Evolutionary conservation across 2,888 invertebrate genomes (phyloP).

Genomic region (Eristalis tenax): DNA sequence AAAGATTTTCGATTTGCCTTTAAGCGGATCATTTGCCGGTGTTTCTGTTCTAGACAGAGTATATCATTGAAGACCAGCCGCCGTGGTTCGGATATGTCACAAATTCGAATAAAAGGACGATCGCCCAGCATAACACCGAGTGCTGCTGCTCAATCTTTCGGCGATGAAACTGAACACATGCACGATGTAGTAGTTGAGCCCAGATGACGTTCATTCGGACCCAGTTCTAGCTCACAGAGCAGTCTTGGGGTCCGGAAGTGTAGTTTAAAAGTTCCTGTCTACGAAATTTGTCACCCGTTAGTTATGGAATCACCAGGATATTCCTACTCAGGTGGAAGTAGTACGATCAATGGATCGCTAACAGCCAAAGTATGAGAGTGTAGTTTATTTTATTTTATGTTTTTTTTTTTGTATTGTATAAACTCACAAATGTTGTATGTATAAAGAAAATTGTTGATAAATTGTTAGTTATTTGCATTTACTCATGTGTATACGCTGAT

Average conservation of each 20-base stretch:
- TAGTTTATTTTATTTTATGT: neutral
- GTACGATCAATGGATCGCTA: slow-evolving; percentile 36
- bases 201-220: slow-evolving; percentile 83
- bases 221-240: slow-evolving; percentile 79
- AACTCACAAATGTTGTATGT: neutral
- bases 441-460: neutral
- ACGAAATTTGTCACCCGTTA: slow-evolving; percentile 81
- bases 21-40: slow-evolving; percentile 94
- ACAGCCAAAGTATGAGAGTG: slow-evolving; percentile 40
- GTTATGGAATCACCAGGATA: slow-evolving; percentile 81
- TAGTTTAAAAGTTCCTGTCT: slow-evolving; percentile 79
- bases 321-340: slow-evolving; percentile 74
- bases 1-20: slow-evolving; percentile 97
- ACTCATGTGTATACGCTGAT: slow-evolving; percentile 21
- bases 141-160: slow-evolving; percentile 82
- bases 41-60: slow-evolving; percentile 85
- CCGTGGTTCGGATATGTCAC: slow-evolving; percentile 84
- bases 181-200: slow-evolving; percentile 82
- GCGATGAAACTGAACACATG: slow-evolving; percentile 83
- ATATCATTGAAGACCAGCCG: slow-evolving; percentile 81
- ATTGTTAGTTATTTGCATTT: slow-evolving; percentile 26
- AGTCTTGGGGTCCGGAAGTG: slow-evolving; percentile 80
- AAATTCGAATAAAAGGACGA: slow-evolving; percentile 82
- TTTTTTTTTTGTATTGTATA: neutral
- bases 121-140: slow-evolving; percentile 84